Evolutionary conservation across 1,140 invertebrate species (phyloP).

Genomic region (Calycopis cecrops): DNA sequence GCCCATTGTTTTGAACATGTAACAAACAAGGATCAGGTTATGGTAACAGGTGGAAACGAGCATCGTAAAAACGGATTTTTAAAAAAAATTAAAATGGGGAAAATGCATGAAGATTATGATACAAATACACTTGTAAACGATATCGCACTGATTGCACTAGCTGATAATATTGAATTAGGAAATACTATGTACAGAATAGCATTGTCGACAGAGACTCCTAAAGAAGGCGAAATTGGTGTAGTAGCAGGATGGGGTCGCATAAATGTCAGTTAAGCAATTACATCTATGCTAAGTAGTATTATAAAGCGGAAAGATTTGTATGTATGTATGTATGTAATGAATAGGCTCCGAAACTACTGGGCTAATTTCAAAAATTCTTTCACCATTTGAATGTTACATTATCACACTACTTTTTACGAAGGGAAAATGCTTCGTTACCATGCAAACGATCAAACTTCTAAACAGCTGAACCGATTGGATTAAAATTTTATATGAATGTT

Average conservation of each 20-base stretch:
- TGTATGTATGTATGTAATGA: neutral
- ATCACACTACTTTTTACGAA: no score
- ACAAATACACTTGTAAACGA: neutral
- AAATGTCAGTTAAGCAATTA: neutral
- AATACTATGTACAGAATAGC: neutral
- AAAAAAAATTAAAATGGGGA: no score
- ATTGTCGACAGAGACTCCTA: neutral
- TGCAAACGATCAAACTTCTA: no score
- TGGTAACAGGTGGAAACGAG: no score
- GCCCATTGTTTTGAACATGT: conserved; percentile 5
- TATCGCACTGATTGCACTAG: neutral
- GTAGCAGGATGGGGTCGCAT: conserved; percentile 10
- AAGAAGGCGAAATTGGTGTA: neutral
- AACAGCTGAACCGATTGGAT: no score
- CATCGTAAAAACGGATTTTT: no score
- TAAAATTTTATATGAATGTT: no score
- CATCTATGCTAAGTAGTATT: neutral
- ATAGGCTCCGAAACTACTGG: no score
- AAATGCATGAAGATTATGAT: neutral
- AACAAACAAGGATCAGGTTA: neutral
- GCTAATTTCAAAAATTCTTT: no score
- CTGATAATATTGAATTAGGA: neutral
- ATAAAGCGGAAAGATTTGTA: neutral
- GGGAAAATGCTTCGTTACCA: no score
- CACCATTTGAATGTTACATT: no score